Evolutionary conservation across 2,888 invertebrate genomes (phyloP), one percentile per base, ranked within the genome.

Genomic region (Cataglyphis rosenhaueri): DNA sequence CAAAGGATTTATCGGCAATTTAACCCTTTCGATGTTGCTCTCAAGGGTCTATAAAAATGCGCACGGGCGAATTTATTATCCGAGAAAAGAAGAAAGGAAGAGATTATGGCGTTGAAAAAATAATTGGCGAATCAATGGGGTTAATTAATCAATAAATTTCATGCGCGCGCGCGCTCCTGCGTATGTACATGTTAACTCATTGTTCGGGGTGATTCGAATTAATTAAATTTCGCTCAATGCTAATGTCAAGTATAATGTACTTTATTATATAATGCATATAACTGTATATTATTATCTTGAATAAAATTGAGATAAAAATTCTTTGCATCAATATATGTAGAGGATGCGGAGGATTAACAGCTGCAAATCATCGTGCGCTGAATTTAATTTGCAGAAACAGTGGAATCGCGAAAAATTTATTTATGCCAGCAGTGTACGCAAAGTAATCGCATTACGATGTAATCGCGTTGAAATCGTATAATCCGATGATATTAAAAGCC

Each of bases 1-100:
- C 18, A 44, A 48, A 12, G 21, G 68, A 68, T 78, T 68, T 68
- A 78, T 78, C 68, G 59, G 41, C 32, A 10, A 78, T 78, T 75
- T 66, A 76, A 66, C 41, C 32, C 57, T 66, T 78, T 59, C 44
- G 15, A 66, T 4, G 10, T 3, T 78, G 12, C 44, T 21, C 15
- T 35, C 12, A 21, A 18, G 38, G 52, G 4, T 29, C 65, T 29
- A 57, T 76, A 41, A 59, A n/a, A 52, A n/a, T 44, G 21, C 32
- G 1, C 18, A 41, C 15, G n/a, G 15, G 21, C 25, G 10, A 66
- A 44, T 10, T 64, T 44, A 68, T 57, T 78, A 5, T 0, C 18
- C 15, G 25, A 55, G 65, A 18, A 25, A 12, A 9, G 12, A 10
- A 15, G 15, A 8, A 18, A 38, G 29, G 12, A n/a, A 75, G 18